These are phyloP conservation scores for Tapirus indicus DNA, from an alignment of 2,797 vertebrate species.

Conservation along the genomic window DNA sequence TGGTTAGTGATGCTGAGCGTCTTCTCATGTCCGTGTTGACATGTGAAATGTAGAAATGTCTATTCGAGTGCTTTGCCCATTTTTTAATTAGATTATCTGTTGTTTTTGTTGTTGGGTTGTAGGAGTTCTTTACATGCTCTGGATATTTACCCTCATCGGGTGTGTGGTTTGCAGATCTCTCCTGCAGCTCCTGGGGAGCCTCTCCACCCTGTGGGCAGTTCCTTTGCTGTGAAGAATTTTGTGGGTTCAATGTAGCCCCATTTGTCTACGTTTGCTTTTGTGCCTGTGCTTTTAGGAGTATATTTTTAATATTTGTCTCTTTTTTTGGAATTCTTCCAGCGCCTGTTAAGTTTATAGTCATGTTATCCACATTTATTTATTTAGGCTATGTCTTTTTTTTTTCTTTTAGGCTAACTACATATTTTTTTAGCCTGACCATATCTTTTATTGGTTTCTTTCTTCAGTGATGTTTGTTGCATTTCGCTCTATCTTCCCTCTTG, in stretches of 20 bases:
- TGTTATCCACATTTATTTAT: neutral
- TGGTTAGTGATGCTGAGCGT: accelerated
- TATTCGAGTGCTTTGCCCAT: neutral
- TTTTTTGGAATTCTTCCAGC: neutral
- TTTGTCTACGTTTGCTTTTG: neutral
- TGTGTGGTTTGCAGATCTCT: neutral
- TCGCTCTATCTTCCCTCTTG: accelerated
- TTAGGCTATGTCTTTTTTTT: neutral
- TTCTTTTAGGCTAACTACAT: accelerated
- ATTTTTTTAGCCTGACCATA: accelerated
- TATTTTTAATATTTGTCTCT: neutral
- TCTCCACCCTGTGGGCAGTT: neutral
- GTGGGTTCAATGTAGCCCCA: accelerated
- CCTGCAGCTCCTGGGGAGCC: neutral
- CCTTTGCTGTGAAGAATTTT: neutral
- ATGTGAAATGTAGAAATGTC: neutral
- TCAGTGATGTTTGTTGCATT: accelerated
- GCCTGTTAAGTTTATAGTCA: neutral
- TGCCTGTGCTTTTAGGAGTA: neutral
- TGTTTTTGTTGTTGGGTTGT: too few species aligned
- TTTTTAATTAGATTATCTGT: neutral
- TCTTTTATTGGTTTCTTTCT: neutral
- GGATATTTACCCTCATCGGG: accelerated
- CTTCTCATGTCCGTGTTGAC: accelerated
- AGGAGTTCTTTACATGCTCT: neutral